A percentile compares a stretch with the other conserved stretches of the same genome.
These are phyloP conservation scores for Aeoliscus strigatus DNA, from an alignment of 2,797 vertebrate genomes.

Conservation along the genomic window DNA sequence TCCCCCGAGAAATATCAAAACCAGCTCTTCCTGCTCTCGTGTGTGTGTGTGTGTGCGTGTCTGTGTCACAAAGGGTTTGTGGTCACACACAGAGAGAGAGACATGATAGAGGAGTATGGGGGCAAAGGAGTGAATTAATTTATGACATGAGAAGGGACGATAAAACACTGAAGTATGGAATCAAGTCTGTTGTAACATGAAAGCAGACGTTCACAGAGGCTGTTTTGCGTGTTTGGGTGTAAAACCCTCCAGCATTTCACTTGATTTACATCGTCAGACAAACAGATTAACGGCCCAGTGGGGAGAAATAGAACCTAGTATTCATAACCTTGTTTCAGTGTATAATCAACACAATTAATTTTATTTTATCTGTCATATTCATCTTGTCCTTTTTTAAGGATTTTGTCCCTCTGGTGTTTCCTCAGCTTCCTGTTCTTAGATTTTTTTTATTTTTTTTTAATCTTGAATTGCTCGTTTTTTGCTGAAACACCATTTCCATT, in stretches of 20 bases:
- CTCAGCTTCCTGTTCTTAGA: neutral
- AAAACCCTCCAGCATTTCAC: neutral
- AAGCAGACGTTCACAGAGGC: slow-evolving; percentile 17
- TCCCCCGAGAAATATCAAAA: slow-evolving; percentile 64
- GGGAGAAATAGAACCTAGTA: too few relatives aligned
- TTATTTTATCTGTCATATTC: too few relatives aligned
- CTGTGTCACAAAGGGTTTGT: slow-evolving; percentile 17
- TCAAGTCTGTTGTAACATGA: slow-evolving; percentile 39
- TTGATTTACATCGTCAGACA: too few relatives aligned
- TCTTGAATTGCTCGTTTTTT: too few relatives aligned
- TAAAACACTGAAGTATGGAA: slow-evolving; percentile 36
- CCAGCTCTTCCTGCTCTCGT: slow-evolving; percentile 28
- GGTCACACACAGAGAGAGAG: slow-evolving; percentile 17
- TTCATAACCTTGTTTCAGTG: too few relatives aligned
- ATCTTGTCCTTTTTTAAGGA: too few relatives aligned
- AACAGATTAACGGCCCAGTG: too few relatives aligned
- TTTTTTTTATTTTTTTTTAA: neutral
- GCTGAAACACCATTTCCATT: too few relatives aligned
- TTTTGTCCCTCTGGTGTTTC: too few relatives aligned
- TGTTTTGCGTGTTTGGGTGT: slow-evolving; percentile 1
- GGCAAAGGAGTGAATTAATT: slow-evolving; percentile 43
- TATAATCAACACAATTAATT: too few relatives aligned
- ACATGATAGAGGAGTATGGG: slow-evolving; percentile 20
- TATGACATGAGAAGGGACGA: slow-evolving; percentile 5
- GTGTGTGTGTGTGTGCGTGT: slow-evolving; percentile 4